These are phyloP conservation scores for Lordiphosa stackelbergi DNA, from an alignment of 1,140 invertebrate species.

Conservation along the genomic window DNA sequence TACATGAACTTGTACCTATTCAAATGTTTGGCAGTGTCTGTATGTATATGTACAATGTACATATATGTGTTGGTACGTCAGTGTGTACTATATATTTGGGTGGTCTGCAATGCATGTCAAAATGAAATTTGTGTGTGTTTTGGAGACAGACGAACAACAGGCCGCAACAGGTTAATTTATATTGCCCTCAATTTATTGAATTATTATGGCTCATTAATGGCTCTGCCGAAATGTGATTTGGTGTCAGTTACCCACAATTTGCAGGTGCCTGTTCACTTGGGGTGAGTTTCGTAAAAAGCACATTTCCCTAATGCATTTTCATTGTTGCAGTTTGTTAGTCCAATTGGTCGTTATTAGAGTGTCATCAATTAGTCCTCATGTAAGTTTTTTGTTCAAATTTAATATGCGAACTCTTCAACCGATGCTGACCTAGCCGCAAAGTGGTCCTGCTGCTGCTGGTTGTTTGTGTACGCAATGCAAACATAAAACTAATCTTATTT, in stretches of 20 bases:
- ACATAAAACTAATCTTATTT: conserved; percentile 75
- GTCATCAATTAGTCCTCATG: conserved; percentile 35
- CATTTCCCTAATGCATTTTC: conserved; percentile 12
- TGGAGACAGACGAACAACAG: conserved; percentile 3
- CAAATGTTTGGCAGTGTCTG: conserved; percentile 3
- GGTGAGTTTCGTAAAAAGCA: conserved; percentile 1
- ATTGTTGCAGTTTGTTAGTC: conserved; percentile 54
- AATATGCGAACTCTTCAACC: conserved; percentile 8
- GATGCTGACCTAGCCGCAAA: conserved; percentile 24
- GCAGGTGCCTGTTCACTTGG: conserved; percentile 3
- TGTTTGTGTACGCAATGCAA: conserved; percentile 45
- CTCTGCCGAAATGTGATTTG: conserved; percentile 53
- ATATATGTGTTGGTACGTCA: conserved; percentile 10
- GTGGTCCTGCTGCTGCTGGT: conserved; percentile 30
- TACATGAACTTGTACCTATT: too few species aligned
- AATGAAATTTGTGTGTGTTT: conserved; percentile 49
- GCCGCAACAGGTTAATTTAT: conserved; percentile 69
- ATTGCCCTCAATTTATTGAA: conserved; percentile 70
- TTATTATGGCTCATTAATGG: conserved; percentile 71
- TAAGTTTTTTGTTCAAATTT: conserved; percentile 30
- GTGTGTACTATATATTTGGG: conserved; percentile 14
- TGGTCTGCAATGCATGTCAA: conserved; percentile 55
- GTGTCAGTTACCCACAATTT: conserved; percentile 3
- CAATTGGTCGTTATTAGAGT: conserved; percentile 35
- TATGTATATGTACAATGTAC: too few species aligned